Evolutionary conservation across 1,140 invertebrate species (phyloP).

Genomic region (Melitaea cinxia): DNA sequence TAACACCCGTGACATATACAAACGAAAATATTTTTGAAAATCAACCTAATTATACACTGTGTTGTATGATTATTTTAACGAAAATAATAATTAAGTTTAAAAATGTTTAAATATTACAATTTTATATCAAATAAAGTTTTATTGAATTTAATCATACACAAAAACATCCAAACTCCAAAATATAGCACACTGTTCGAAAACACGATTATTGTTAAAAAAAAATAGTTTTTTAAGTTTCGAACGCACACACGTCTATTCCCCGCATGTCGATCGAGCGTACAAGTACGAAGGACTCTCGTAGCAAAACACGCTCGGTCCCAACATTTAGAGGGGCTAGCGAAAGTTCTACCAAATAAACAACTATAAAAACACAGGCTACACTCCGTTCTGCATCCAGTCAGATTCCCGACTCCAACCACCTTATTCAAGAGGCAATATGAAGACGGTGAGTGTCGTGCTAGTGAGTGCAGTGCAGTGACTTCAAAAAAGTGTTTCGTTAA

Average conservation of each 20-base stretch:
- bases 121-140: too few relatives aligned
- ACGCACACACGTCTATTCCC: slow-evolving; percentile 63
- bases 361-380: slow-evolving; percentile 84
- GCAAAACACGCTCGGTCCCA: slow-evolving; percentile 62
- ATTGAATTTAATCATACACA: slow-evolving; percentile 1
- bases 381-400: slow-evolving; percentile 86
- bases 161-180: slow-evolving; percentile 4
- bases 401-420: slow-evolving; percentile 85
- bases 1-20: too few relatives aligned
- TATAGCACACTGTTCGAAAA: slow-evolving; percentile 18
- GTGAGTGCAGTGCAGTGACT: slow-evolving; percentile 70
- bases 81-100: too few relatives aligned
- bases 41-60: too few relatives aligned
- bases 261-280: slow-evolving; percentile 55
- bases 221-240: slow-evolving; percentile 14
- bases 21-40: too few relatives aligned
- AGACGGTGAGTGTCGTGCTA: slow-evolving; percentile 80
- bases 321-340: slow-evolving; percentile 75
- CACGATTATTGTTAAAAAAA: background rate
- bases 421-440: slow-evolving; percentile 81
- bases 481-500: slow-evolving; percentile 65
- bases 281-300: slow-evolving; percentile 69
- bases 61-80: too few relatives aligned
- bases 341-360: slow-evolving; percentile 79
- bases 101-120: too few relatives aligned